Percentiles rank a stretch among this genome's conserved stretches.
Conservation (phyloP, 2,113 vertebrate genomes). For the Chiloscyllium plagiosum region DNA sequence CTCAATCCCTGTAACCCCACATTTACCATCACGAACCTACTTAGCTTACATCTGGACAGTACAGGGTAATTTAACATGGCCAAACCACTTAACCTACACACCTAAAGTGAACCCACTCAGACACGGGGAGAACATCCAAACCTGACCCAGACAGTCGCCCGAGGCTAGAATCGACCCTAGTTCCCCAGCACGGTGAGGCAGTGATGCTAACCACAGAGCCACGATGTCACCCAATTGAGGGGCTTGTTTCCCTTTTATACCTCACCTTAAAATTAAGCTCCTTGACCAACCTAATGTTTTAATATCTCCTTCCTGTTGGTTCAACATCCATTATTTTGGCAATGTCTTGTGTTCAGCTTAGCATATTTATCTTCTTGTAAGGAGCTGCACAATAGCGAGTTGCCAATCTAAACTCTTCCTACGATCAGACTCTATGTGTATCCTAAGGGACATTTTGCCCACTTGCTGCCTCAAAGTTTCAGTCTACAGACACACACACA, state of each 20-base stretch:
- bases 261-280: background rate
- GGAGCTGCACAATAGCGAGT: background rate
- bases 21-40: no score
- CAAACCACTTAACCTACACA: no score
- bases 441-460: background rate
- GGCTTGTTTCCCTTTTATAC: background rate
- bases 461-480: background rate
- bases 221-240: no score
- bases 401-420: background rate
- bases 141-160: no score
- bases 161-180: no score
- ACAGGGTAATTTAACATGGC: no score
- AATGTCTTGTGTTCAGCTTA: background rate
- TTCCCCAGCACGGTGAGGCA: no score
- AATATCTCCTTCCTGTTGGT: background rate
- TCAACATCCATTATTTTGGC: background rate
- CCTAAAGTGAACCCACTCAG: no score
- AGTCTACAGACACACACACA: background rate
- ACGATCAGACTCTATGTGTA: background rate
- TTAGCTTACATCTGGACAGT: no score
- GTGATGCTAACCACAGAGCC: no score
- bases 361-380: background rate
- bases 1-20: no score
- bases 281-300: background rate
- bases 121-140: no score